Percentiles rank a stretch among this genome's conserved stretches.
Evolutionary conservation across 2,797 vertebrate genomes (phyloP).

Genomic region (Lutjanus campechanus): DNA sequence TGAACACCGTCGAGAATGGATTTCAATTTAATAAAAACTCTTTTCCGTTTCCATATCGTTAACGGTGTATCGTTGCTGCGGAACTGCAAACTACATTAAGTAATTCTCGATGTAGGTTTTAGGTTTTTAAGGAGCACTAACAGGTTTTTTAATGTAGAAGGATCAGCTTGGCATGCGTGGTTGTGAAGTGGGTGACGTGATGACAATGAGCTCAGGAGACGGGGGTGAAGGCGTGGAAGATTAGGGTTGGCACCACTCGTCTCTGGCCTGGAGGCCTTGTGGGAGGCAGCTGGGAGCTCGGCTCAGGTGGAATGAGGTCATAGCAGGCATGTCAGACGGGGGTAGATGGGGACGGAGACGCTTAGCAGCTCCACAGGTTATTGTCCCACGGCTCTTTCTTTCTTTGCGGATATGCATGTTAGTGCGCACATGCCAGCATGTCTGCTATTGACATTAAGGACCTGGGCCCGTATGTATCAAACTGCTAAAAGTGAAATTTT

Average conservation of each 20-base stretch:
- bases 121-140: conserved; percentile 12
- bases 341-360: conserved; percentile 46
- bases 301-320: conserved; percentile 81
- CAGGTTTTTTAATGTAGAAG: conserved; percentile 7
- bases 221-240: conserved; percentile 47
- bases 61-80: not conserved
- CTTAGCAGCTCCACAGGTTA: conserved; percentile 24
- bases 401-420: conserved; percentile 21
- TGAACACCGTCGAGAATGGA: not conserved
- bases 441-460: conserved; percentile 36
- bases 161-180: conserved; percentile 4
- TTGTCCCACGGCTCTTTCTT: conserved; percentile 38
- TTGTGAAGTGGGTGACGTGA: conserved; percentile 30
- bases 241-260: conserved; percentile 66
- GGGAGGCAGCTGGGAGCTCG: conserved; percentile 64
- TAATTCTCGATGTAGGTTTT: conserved; percentile 15
- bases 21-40: conserved; percentile 2
- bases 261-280: conserved; percentile 66
- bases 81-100: not conserved
- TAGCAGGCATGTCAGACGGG: conserved; percentile 56
- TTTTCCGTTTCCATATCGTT: not conserved
- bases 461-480: not conserved
- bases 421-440: not conserved
- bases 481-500: not conserved
- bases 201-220: conserved; percentile 51